phyloP scores from a whole-genome alignment of 2,888 invertebrate genomes.

The Lepeophtheirus nordmannii region DNA sequence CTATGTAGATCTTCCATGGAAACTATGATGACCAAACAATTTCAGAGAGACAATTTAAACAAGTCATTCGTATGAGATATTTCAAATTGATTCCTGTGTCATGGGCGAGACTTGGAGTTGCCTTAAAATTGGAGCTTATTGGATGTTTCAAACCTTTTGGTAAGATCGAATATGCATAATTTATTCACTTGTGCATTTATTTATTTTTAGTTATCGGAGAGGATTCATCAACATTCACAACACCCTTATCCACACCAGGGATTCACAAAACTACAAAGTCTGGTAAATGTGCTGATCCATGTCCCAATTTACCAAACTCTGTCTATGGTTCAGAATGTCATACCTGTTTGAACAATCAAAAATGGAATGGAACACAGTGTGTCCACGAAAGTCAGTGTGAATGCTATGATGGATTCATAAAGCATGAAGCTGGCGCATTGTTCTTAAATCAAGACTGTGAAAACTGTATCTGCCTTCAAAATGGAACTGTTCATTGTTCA shows the following conservation, averaged over 20 bases:
- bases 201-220: too few relatives aligned
- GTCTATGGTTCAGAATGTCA: slow-evolving; percentile 30
- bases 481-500: slow-evolving; percentile 53
- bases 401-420: slow-evolving; percentile 55
- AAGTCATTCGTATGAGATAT: slow-evolving; percentile 54
- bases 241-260: too few relatives aligned
- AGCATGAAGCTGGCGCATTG: slow-evolving; percentile 53
- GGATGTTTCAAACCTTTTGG: slow-evolving; percentile 62
- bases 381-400: slow-evolving; percentile 56
- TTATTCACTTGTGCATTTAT: neutral
- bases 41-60: slow-evolving; percentile 49
- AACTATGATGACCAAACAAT: slow-evolving; percentile 51
- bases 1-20: slow-evolving; percentile 45
- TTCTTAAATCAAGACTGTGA: slow-evolving; percentile 58
- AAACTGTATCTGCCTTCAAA: slow-evolving; percentile 59
- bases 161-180: slow-evolving; percentile 34
- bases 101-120: slow-evolving; percentile 55
- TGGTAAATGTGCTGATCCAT: slow-evolving; percentile 28
- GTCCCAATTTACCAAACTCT: slow-evolving; percentile 31
- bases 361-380: slow-evolving; percentile 60
- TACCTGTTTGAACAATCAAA: slow-evolving; percentile 40
- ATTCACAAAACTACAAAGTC: too few relatives aligned
- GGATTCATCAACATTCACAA: too few relatives aligned
- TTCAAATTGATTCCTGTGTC: slow-evolving; percentile 53
- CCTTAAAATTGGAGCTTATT: slow-evolving; percentile 55